These are phyloP conservation scores for Holocentrus rufus DNA, from an alignment of 2,797 vertebrate genomes.

Conservation along the genomic window DNA sequence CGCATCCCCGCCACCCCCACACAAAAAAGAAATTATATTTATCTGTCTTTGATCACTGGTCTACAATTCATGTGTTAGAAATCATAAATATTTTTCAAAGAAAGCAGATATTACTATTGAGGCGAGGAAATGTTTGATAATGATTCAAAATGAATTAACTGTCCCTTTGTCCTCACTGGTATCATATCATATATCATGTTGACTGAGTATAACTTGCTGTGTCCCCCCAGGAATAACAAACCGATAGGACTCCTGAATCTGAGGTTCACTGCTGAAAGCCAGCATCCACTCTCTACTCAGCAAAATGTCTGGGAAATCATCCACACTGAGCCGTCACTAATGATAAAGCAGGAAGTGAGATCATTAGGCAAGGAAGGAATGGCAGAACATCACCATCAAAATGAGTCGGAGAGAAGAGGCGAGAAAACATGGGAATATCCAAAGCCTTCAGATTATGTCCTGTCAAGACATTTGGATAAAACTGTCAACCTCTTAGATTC, in stretches of 20 bases:
- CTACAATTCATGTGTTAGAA: too few relatives aligned
- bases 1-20: too few relatives aligned
- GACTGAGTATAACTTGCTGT: conserved; percentile 17
- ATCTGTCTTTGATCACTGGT: too few relatives aligned
- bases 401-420: background rate
- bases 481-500: background rate
- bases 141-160: too few relatives aligned
- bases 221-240: conserved; percentile 62
- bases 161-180: too few relatives aligned
- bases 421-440: background rate
- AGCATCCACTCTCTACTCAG: conserved; percentile 33
- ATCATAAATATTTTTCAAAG: too few relatives aligned
- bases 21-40: too few relatives aligned
- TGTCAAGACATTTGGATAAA: conserved; percentile 14
- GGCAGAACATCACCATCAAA: conserved; percentile 11
- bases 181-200: background rate
- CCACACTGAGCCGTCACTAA: background rate
- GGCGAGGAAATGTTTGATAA: too few relatives aligned
- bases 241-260: conserved; percentile 34
- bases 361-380: conserved; percentile 19
- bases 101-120: too few relatives aligned
- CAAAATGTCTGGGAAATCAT: conserved; percentile 11
- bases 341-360: conserved; percentile 11
- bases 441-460: conserved; percentile 16
- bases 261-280: conserved; percentile 47